Base-by-base conservation (phyloP, 35 echinoderm and acorn worm species). In the Lytechinus pictus region DNA sequence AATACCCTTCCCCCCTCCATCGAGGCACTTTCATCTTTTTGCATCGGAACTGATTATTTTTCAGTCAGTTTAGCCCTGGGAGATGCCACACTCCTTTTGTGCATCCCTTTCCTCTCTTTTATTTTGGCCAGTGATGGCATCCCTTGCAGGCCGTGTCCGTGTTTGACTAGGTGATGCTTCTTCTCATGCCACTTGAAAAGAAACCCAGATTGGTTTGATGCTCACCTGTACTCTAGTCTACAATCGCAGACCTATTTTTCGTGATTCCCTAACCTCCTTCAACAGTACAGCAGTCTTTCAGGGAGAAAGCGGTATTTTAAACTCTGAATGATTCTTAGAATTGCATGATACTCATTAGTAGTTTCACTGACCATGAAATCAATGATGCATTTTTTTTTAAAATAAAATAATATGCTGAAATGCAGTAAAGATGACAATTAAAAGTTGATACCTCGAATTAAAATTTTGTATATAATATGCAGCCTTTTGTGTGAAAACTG, bases 11-110 rank as follows among this genome's bases (percentile, higher is more conserved):
- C n/a, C 7, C 52, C 29, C 28, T 5, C 88, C 9, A 27, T 21
- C 9, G 44, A 52, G 86, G 86, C 88, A 54, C 88, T 90, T 90
- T 90, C 88, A 52, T 90, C 52, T 90, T 90, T 90, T 90, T 90
- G 29, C 28, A 90, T 33, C 27, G 29, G 88, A 90, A 54, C 88
- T 54, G 88, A 90, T 90, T 90, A 90, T 90, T 54, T 90, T 90
- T 90, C 66, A 79, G 66, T 79, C 66, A 24, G 66, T 79, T 79
- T 79, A 79, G 66, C 66, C 66, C 19, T 24, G 66, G 66, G 66
- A 79, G 66, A 90, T 90, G 27, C 86, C 28, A 29, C 52, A 90
- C 88, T 90, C 88, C 88, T 44, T 90, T 12, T 52, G 9, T 52
- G 28, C 21, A 6, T 90, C 16, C 88, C 28, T 90, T 52, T 54